Percentiles rank a stretch among this genome's conserved stretches.
phyloP scores from a whole-genome alignment of 2,888 invertebrate genomes.

The Atethmia centrago region DNA sequence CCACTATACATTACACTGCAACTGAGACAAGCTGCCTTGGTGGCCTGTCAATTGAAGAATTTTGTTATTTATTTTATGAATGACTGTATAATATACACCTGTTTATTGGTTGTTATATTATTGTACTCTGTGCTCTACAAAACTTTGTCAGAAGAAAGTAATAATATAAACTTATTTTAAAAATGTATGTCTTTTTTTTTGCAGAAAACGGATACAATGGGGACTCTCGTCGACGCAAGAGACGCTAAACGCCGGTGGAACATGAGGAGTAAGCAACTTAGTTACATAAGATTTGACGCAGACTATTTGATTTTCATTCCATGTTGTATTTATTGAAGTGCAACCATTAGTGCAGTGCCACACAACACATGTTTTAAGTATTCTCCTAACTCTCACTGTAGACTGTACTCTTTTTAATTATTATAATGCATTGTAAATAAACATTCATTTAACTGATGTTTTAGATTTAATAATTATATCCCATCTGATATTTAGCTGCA shows the following conservation, averaged over 20 bases:
- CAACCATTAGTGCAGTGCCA: conserved; percentile 54
- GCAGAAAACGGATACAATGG: conserved; percentile 88
- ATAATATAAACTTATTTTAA: conserved; percentile 32
- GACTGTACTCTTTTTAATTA: conserved; percentile 28
- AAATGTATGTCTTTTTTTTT: conserved; percentile 70
- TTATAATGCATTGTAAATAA: conserved; percentile 57
- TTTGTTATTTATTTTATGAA: conserved; percentile 46
- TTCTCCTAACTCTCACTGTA: conserved; percentile 34
- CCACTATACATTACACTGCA: conserved; percentile 64
- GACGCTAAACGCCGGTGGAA: conserved; percentile 78
- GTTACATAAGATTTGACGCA: conserved; percentile 60
- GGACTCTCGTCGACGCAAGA: conserved; percentile 87
- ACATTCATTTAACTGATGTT: conserved; percentile 34
- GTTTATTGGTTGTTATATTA: conserved; percentile 63
- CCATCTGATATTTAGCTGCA: conserved; percentile 42
- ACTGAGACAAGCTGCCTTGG: conserved; percentile 37
- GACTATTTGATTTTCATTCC: conserved; percentile 78
- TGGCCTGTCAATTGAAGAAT: conserved; percentile 44
- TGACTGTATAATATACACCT: conserved; percentile 54
- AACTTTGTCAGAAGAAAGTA: conserved; percentile 56
- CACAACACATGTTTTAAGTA: conserved; percentile 36
- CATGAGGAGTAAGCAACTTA: conserved; percentile 51
- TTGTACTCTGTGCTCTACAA: conserved; percentile 59
- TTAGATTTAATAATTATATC: conserved; percentile 33
- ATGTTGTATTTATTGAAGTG: conserved; percentile 71